Conservation (phyloP, 2,888 invertebrate species). For the Scaptomyza polygonia region DNA sequence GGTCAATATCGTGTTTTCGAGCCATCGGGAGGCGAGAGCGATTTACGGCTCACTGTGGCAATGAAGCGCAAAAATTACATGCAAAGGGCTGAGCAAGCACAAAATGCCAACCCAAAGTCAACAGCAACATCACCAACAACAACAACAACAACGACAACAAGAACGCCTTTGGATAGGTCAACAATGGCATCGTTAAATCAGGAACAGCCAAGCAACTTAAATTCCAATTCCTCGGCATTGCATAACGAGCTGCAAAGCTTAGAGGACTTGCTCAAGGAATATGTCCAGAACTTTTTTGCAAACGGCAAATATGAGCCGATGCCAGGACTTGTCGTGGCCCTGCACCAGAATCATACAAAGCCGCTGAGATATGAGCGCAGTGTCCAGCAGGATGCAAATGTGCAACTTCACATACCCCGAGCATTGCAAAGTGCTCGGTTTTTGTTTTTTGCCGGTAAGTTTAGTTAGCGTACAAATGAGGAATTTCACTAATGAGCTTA, state of each 20-base stretch:
- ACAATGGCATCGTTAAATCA: background rate
- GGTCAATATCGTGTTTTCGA: slow-evolving; percentile 82
- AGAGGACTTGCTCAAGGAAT: slow-evolving; percentile 78
- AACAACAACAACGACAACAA: slow-evolving; percentile 6
- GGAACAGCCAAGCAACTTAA: slow-evolving; percentile 2
- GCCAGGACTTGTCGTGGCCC: slow-evolving; percentile 73
- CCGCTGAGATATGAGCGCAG: slow-evolving; percentile 85
- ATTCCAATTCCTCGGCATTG: slow-evolving; percentile 37
- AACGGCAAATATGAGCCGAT: slow-evolving; percentile 76
- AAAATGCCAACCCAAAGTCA: background rate
- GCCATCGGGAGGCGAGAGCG: slow-evolving; percentile 75
- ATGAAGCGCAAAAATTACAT: slow-evolving; percentile 52
- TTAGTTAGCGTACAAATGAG: too few relatives aligned
- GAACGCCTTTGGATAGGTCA: slow-evolving; percentile 16
- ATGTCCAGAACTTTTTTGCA: slow-evolving; percentile 75
- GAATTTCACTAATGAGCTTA: slow-evolving; percentile 39
- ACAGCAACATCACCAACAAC: slow-evolving; percentile 7
- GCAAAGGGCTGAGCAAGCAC: slow-evolving; percentile 25
- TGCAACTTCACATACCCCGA: slow-evolving; percentile 88
- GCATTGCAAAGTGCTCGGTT: slow-evolving; percentile 87
- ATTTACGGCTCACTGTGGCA: slow-evolving; percentile 66
- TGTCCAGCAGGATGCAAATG: slow-evolving; percentile 71
- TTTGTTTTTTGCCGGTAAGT: slow-evolving; percentile 87
- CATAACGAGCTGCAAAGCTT: slow-evolving; percentile 69
- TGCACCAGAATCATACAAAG: slow-evolving; percentile 64